Base-by-base conservation (phyloP, 2,113 vertebrate genomes). In the Hypomesus transpacificus region DNA sequence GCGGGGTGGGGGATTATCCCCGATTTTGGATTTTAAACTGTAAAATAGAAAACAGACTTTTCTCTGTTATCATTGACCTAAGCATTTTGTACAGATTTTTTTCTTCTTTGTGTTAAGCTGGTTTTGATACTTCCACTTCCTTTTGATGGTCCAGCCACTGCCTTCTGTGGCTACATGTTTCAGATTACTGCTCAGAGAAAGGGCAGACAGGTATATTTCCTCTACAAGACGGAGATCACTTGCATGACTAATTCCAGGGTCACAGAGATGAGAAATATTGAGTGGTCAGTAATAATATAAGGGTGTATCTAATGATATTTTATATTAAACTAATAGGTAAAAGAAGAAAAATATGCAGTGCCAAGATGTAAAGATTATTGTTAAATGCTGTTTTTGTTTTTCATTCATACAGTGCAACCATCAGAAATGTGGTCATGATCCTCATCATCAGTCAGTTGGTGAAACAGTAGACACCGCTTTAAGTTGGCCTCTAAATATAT, bases 281-380 rank as follows among this genome's bases (percentile, higher is more conserved):
- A 93, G 92, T 94, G 92, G 91, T 94, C 91, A 92, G 93, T 95
- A 92, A 94, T 87, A 82, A 86, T 92, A 91, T 92, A 88, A 91
- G 92, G 92, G 92, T 93, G 93, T 96, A 93, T 92, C 89, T 93
- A 93, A 93, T 91, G 91, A 95, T 94, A 89, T 94, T 96, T 96
- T 96, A 89, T 95, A 95, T 93, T 85, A 94, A 89, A 87, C 82
- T 61, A 87, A 85, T 83, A 87, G 81, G 76, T 81, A 86, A 87
- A 93, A 89, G 75, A 84, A 86, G 92, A 92, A 86, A 93, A 94
- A 90, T 93, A 95, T 94, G 92, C 93, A 96, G 95, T 97, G 95
- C 95, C 95, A 97, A 96, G 93, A 95, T 95, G 93, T 95, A 95
- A 95, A 95, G 93, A 94, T 87, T 94, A 94, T 95, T 94, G 91